Percentiles rank a stretch among this genome's conserved stretches.
These are phyloP conservation scores for Gymnothorax reevesii DNA, from an alignment of 2,797 vertebrate species.

Conservation along the genomic window DNA sequence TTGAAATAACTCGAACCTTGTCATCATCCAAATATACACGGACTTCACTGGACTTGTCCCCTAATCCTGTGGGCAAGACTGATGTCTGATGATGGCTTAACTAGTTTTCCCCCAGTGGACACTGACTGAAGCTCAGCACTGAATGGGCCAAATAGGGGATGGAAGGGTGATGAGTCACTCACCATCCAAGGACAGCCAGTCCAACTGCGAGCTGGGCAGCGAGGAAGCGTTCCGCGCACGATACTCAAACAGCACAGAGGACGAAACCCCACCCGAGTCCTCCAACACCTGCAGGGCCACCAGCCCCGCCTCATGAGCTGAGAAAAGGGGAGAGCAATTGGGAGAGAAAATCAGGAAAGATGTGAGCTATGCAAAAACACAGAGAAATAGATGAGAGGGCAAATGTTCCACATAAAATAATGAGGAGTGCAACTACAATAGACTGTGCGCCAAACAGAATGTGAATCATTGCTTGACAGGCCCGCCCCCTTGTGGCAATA, in stretches of 20 bases:
- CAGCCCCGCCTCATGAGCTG: constrained; percentile 86
- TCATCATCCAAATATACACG: too few relatives aligned
- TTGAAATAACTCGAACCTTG: too few relatives aligned
- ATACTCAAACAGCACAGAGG: constrained; percentile 87
- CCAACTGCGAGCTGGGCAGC: constrained; percentile 83
- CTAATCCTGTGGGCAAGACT: not conserved
- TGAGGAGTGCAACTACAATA: not conserved
- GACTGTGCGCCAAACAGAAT: not conserved
- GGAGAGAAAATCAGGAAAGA: not conserved
- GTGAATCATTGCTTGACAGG: not conserved
- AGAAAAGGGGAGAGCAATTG: not conserved
- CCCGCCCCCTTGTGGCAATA: not conserved
- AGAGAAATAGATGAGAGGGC: not conserved
- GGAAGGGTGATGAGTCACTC: constrained; percentile 45
- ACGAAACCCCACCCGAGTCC: constrained; percentile 70
- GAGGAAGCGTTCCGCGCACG: constrained; percentile 81
- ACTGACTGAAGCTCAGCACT: not conserved
- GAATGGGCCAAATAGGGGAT: not conserved
- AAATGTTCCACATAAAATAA: not conserved
- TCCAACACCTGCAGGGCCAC: constrained; percentile 81
- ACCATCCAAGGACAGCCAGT: constrained; percentile 90
- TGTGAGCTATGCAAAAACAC: not conserved
- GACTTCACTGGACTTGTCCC: not conserved
- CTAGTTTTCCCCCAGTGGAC: not conserved
- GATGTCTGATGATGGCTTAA: not conserved